These are phyloP conservation scores for Phalanger gymnotis DNA, from an alignment of 2,797 vertebrate species.

Conservation along the genomic window DNA sequence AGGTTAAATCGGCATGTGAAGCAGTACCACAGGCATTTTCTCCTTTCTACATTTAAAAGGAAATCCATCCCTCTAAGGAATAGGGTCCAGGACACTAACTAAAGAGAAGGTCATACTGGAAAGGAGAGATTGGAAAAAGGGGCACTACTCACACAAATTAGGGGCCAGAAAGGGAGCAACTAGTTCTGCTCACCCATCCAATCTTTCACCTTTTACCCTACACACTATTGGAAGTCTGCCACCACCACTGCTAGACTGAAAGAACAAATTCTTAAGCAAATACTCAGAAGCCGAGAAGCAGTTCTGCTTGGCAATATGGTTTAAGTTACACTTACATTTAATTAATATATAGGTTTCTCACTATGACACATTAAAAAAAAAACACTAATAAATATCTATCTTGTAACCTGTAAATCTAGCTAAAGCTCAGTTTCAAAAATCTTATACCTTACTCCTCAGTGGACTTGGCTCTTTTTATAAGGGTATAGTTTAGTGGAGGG, in stretches of 20 bases:
- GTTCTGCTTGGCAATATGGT: not conserved
- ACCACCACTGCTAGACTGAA: not conserved
- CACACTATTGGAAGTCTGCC: not conserved
- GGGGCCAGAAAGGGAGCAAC: not conserved
- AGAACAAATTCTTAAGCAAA: not conserved
- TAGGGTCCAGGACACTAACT: not conserved
- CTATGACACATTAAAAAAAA: not conserved
- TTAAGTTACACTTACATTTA: conserved; percentile 38
- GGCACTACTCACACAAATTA: not conserved
- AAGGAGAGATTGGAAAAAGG: not conserved
- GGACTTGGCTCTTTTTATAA: not conserved
- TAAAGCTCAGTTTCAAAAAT: conserved; percentile 15
- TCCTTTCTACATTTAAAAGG: not conserved
- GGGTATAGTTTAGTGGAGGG: rapidly evolving
- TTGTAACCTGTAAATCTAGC: conserved; percentile 13
- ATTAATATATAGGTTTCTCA: not conserved
- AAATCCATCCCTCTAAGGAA: not conserved
- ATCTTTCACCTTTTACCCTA: not conserved
- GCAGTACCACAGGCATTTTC: not conserved
- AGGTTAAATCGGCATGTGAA: not conserved
- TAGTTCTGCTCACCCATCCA: not conserved
- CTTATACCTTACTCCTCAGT: not conserved
- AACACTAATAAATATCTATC: conserved; percentile 36
- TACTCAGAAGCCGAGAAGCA: not conserved
- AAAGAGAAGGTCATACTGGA: not conserved